Percentiles rank a stretch among this genome's conserved stretches.
phyloP scores from a whole-genome alignment of 2,797 vertebrate genomes.

The Enteromius fasciolatus region DNA sequence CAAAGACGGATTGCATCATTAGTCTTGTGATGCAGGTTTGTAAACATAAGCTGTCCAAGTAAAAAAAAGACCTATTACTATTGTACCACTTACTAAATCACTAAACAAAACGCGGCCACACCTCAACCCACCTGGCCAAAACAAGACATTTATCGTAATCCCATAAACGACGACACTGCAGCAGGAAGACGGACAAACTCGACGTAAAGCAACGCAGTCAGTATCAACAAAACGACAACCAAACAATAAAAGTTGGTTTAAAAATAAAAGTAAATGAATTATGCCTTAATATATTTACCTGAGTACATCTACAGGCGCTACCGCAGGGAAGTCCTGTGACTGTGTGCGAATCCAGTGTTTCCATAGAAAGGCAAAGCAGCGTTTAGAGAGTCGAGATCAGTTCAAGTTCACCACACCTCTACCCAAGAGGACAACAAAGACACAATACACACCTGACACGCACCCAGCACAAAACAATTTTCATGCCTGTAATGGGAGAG shows the following conservation, averaged over 20 bases:
- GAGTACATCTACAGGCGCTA: neutral
- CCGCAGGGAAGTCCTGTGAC: neutral
- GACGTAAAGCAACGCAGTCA: neutral
- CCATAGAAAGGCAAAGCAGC: constrained; percentile 59
- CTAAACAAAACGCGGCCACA: constrained; percentile 14
- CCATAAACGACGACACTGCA: neutral
- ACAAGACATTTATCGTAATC: constrained; percentile 30
- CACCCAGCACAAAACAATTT: constrained; percentile 17
- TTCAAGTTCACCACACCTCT: constrained; percentile 54
- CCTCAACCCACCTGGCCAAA: constrained; percentile 44
- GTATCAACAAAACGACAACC: neutral
- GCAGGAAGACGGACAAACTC: neutral
- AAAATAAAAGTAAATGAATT: neutral
- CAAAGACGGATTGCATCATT: neutral
- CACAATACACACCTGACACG: constrained; percentile 8
- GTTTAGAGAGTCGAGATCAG: constrained; percentile 40
- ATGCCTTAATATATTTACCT: constrained; percentile 38
- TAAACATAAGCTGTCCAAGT: neutral
- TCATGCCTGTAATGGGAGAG: constrained; percentile 27
- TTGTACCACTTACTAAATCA: constrained; percentile 1
- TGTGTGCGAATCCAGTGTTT: constrained; percentile 27
- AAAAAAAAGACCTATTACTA: neutral
- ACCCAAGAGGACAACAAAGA: constrained; percentile 38
- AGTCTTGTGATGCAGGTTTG: neutral
- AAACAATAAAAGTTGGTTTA: neutral